These are phyloP conservation scores for Rhingia rostrata DNA, from an alignment of 2,888 invertebrate genomes.

Conservation along the genomic window DNA sequence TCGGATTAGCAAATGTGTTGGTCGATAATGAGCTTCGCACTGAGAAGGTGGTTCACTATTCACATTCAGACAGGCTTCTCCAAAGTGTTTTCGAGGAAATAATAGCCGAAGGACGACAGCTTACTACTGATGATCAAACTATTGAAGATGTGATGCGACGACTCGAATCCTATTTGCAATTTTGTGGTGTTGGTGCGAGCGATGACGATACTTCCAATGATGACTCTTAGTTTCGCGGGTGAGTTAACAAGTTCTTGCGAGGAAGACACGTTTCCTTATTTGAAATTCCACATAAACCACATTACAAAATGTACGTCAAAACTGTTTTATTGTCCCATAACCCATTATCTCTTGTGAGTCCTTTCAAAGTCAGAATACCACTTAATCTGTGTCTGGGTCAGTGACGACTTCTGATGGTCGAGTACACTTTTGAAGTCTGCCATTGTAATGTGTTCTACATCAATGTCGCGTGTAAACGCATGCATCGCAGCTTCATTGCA, in stretches of 20 bases:
- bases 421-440: conserved; percentile 83
- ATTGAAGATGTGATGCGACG: conserved; percentile 49
- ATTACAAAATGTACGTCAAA: neutral
- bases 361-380: conserved; percentile 81
- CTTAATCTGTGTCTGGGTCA: conserved; percentile 81
- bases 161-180: conserved; percentile 2
- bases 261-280: too few species aligned
- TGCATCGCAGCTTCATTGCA: conserved; percentile 86
- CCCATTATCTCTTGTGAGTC: conserved; percentile 73
- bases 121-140: conserved; percentile 25
- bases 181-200: neutral
- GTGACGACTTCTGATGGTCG: conserved; percentile 81
- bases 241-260: too few species aligned
- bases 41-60: conserved; percentile 9
- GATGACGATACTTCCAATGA: conserved; percentile 2
- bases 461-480: conserved; percentile 84
- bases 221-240: too few species aligned
- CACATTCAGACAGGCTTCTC: conserved; percentile 3
- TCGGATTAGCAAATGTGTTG: conserved; percentile 13
- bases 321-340: conserved; percentile 12
- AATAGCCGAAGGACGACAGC: conserved; percentile 35
- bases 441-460: conserved; percentile 78
- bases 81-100: conserved; percentile 37
- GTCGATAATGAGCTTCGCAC: neutral
- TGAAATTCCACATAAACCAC: too few species aligned